Evolutionary conservation across 2,797 vertebrate genomes (phyloP), one percentile per base, ranked within the genome.

Genomic region (Apodemus agrarius): DNA sequence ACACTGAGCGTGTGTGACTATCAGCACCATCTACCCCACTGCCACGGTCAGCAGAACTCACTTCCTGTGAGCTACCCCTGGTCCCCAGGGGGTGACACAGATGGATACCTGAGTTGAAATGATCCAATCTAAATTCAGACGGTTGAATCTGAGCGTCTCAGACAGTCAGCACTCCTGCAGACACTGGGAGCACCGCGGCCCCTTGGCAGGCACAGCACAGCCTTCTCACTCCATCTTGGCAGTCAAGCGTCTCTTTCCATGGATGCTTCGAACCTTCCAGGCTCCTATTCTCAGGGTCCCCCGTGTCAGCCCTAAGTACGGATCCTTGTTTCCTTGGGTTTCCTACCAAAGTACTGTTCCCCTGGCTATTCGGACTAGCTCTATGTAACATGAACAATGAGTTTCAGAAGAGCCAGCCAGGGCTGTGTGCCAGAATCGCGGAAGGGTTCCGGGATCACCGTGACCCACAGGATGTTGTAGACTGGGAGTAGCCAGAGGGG

Each of bases 1-100:
- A 14, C 0, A 10, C 16, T 8, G 40, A 0, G 19, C 0, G 0
- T 0, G 43, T 0, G 1, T 84, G 10, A 3, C 31, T 29, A 0
- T 29, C n/a, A 0, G 1, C 1, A 0, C 31, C 0, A 0, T 17
- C 75, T 0, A 0, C 9, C 29, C 0, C 2, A 1, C 31, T 4
- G 11, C 1, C 0, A 6, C 0, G 1, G 17, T 65, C 1, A 0
- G 3, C 78, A 16, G 90, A 0, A 0, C 0, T 34, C 0, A 1
- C 13, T 37, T 91, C 37, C 92, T 2, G 4, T 0, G 54, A 57
- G 43, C 81, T 3, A 52, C 29, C 72, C 11, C 40, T 1, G 1
- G 1, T 3, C 81, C 69, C 13, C 52, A 0, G 1, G 40, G 76
- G 12, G 4, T 0, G 59, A 88, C 40, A n/a, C 37, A 1, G 49